Evolutionary conservation across 2,797 vertebrate species (phyloP).

Genomic region (Melanotaenia pygmaea): DNA sequence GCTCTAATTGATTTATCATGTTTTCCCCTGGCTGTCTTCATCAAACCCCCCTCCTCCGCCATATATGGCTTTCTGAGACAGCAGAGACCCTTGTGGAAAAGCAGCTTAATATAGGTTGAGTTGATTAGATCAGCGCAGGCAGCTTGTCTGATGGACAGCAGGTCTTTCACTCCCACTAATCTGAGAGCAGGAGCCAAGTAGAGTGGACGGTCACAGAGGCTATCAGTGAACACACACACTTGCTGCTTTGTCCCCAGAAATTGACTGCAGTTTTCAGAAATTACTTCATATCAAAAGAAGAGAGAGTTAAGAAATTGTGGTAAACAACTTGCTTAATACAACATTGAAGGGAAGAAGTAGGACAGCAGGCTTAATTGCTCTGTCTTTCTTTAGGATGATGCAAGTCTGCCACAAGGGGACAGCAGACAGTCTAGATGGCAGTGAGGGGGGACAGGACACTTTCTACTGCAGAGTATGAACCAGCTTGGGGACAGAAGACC

Average conservation of each 20-base stretch:
- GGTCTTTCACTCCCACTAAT: slow-evolving; percentile 76
- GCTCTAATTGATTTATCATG: slow-evolving; percentile 69
- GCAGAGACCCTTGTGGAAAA: slow-evolving; percentile 67
- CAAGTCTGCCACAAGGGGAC: slow-evolving; percentile 63
- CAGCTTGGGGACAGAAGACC: slow-evolving; percentile 50
- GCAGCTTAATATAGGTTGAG: slow-evolving; percentile 78
- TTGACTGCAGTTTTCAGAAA: slow-evolving; percentile 31
- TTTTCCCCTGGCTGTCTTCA: slow-evolving; percentile 41
- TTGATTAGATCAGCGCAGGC: slow-evolving; percentile 83
- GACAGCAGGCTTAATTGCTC: slow-evolving; percentile 7
- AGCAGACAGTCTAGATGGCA: slow-evolving; percentile 42
- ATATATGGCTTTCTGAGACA: slow-evolving; percentile 54
- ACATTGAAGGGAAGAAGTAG: slow-evolving; percentile 18
- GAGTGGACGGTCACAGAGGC: slow-evolving; percentile 21
- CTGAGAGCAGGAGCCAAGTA: slow-evolving; percentile 50
- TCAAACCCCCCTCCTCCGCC: slow-evolving; percentile 30
- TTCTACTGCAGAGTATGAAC: slow-evolving; percentile 13
- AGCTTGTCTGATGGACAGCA: slow-evolving; percentile 68
- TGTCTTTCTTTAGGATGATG: slow-evolving; percentile 16
- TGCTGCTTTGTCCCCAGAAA: slow-evolving; percentile 41
- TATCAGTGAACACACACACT: slow-evolving; percentile 31
- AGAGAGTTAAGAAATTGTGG: slow-evolving; percentile 20
- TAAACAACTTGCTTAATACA: slow-evolving; percentile 41
- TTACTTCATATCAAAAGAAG: slow-evolving; percentile 42
- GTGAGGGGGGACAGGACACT: slow-evolving; percentile 4